These are phyloP conservation scores for Rhamphomyia laevipes DNA, from an alignment of 2,888 invertebrate species.

Conservation along the genomic window DNA sequence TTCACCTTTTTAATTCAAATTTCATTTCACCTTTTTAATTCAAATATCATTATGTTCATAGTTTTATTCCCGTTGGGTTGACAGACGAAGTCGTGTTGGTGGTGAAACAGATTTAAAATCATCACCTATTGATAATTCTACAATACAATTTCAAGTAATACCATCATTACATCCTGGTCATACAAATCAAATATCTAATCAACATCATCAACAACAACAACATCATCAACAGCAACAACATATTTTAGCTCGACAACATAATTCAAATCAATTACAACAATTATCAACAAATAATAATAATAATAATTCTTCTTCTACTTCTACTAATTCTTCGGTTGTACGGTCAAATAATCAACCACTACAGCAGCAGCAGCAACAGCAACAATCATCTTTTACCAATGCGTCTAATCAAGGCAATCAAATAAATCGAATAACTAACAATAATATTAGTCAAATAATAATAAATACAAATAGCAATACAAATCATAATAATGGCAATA, in stretches of 20 bases:
- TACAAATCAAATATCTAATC: slow-evolving; percentile 2
- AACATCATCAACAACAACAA: slow-evolving; percentile 18
- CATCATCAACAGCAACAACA: slow-evolving; percentile 16
- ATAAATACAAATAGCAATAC: slow-evolving; percentile 17
- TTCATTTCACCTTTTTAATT: too few relatives aligned
- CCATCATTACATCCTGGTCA: slow-evolving; percentile 3
- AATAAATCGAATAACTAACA: slow-evolving; percentile 31
- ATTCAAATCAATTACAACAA: slow-evolving; percentile 12
- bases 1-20: too few relatives aligned
- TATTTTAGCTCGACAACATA: slow-evolving; percentile 13
- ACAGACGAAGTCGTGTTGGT: slow-evolving; percentile 28
- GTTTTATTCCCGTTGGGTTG: slow-evolving; percentile 37
- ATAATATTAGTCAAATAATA: slow-evolving; percentile 25
- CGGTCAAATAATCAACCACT: slow-evolving; percentile 1
- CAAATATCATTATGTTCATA: slow-evolving; percentile 9
- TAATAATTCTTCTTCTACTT: not conserved
- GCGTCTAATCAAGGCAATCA: slow-evolving; percentile 27
- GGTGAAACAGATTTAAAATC: slow-evolving; percentile 14
- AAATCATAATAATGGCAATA: slow-evolving; percentile 13
- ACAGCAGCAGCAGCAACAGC: slow-evolving; percentile 22
- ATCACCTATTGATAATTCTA: slow-evolving; percentile 22
- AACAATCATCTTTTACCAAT: slow-evolving; percentile 23
- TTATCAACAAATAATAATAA: slow-evolving; percentile 4
- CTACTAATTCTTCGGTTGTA: not conserved
- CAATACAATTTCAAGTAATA: slow-evolving; percentile 26